phyloP scores from a whole-genome alignment of 2,113 vertebrate species.

The Sakesphorus luctuosus region DNA sequence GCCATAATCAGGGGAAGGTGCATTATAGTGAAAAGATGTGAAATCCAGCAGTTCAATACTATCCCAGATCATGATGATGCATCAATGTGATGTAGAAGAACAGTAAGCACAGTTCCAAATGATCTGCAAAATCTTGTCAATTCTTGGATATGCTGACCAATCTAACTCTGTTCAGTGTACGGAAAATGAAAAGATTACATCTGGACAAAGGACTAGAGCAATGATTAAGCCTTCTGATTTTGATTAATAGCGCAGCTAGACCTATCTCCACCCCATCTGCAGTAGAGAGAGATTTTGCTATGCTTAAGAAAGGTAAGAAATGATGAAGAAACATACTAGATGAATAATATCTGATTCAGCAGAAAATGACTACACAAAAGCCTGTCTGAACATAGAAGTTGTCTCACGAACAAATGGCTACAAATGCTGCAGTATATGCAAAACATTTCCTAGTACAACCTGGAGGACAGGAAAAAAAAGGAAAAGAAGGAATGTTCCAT shows the following conservation, averaged over 20 bases:
- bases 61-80: not conserved
- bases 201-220: not conserved
- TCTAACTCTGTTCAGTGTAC: not conserved
- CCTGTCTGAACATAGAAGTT: not conserved
- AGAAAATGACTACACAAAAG: constrained; percentile 57
- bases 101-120: not conserved
- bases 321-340: not conserved
- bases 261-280: not conserved
- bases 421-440: not conserved
- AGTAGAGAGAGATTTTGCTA: not conserved
- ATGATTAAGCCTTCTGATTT: constrained; percentile 1
- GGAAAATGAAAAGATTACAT: not conserved
- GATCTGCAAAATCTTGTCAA: not conserved
- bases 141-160: not conserved
- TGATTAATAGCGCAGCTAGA: constrained; percentile 28
- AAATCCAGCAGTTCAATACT: not conserved
- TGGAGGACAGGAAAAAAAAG: not conserved
- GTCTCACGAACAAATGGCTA: not conserved
- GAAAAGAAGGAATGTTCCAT: not conserved
- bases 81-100: not conserved
- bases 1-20: not conserved
- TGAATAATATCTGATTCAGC: constrained; percentile 15
- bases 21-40: not conserved
- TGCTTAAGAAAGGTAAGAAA: not conserved
- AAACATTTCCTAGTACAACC: not conserved